A percentile compares a stretch with the other conserved stretches of the same genome.
These are phyloP conservation scores for Lordiphosa andalusiaca DNA, from an alignment of 2,888 invertebrate species.

Conservation along the genomic window DNA sequence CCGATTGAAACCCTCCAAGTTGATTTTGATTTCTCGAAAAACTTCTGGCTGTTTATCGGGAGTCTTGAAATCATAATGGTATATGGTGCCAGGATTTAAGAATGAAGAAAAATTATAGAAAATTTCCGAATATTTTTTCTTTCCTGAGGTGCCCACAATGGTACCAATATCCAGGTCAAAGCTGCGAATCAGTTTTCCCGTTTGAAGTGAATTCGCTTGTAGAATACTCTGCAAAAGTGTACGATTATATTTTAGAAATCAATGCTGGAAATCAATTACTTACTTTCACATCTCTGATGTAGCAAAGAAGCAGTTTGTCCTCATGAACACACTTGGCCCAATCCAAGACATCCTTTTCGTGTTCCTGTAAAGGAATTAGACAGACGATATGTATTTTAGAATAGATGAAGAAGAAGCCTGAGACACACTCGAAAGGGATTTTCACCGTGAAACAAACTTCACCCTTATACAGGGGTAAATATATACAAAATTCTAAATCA, in stretches of 20 bases:
- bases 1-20: slow-evolving; percentile 89
- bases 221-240: slow-evolving; percentile 86
- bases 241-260: background rate
- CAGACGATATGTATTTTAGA: too few species aligned
- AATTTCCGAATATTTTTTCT: slow-evolving; percentile 91
- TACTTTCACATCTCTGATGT: slow-evolving; percentile 97
- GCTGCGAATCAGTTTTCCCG: slow-evolving; percentile 86
- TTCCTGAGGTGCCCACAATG: slow-evolving; percentile 90
- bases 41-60: slow-evolving; percentile 84
- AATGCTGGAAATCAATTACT: slow-evolving; percentile 18
- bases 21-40: slow-evolving; percentile 90
- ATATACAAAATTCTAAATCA: too few species aligned
- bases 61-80: slow-evolving; percentile 89
- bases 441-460: too few species aligned
- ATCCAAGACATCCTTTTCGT: slow-evolving; percentile 92
- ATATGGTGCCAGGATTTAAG: slow-evolving; percentile 91
- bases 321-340: slow-evolving; percentile 92
- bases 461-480: too few species aligned
- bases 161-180: slow-evolving; percentile 94
- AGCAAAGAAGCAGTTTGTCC: slow-evolving; percentile 93
- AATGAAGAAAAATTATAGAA: slow-evolving; percentile 98
- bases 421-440: too few species aligned
- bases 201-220: slow-evolving; percentile 87
- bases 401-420: too few species aligned
- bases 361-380: slow-evolving; percentile 82